A percentile compares a stretch with the other conserved stretches of the same genome.
phyloP scores from a whole-genome alignment of 2,888 invertebrate species.

The Cerceris rybyensis region DNA sequence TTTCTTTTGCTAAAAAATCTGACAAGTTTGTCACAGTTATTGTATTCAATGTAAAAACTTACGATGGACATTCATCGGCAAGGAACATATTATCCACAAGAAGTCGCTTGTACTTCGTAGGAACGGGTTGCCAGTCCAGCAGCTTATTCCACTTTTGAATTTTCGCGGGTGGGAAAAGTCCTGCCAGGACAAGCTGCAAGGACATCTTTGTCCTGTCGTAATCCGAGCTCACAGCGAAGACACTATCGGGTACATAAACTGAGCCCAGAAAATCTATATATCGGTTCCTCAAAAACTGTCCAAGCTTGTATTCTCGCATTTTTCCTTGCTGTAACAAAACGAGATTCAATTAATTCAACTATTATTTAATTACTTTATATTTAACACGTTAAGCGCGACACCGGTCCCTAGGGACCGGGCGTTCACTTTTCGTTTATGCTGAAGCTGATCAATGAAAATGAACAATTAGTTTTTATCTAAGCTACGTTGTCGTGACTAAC shows the following conservation, averaged over 20 bases:
- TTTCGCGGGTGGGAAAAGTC: conserved; percentile 85
- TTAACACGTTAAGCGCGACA: too few species aligned
- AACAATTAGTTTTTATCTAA: too few species aligned
- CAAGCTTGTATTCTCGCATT: conserved; percentile 82
- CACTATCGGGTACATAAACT: conserved; percentile 80
- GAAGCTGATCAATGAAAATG: too few species aligned
- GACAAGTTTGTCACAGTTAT: not conserved
- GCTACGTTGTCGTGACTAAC: too few species aligned
- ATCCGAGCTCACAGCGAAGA: conserved; percentile 85
- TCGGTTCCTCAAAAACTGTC: conserved; percentile 81
- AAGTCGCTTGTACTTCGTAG: conserved; percentile 72
- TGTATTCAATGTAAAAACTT: conserved; percentile 19
- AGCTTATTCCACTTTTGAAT: conserved; percentile 84
- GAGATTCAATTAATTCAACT: conserved; percentile 3
- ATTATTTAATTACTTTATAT: not conserved
- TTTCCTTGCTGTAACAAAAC: conserved; percentile 82
- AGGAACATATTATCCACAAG: conserved; percentile 64
- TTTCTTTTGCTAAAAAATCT: not conserved
- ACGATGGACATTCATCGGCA: conserved; percentile 67
- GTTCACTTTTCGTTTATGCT: too few species aligned
- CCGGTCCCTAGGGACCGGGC: too few species aligned
- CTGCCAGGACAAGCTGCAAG: conserved; percentile 87
- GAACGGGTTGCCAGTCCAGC: conserved; percentile 88
- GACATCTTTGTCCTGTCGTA: conserved; percentile 90
- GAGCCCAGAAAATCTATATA: conserved; percentile 82